phyloP scores from a whole-genome alignment of 2,888 invertebrate genomes.

The Nemurella pictetii region DNA sequence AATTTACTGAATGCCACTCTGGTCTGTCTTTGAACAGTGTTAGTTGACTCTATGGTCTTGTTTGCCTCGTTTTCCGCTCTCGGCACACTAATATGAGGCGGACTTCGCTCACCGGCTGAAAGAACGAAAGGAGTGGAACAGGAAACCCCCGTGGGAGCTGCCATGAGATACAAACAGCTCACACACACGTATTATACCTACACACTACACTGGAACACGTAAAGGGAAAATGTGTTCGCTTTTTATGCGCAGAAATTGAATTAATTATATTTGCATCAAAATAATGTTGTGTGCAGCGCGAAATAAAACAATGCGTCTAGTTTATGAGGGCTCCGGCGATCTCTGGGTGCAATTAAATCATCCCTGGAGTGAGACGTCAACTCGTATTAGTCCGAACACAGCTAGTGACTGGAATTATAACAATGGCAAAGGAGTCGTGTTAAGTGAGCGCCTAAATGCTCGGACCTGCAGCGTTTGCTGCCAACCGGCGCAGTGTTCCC shows the following conservation, averaged over 20 bases:
- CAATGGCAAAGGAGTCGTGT: neutral
- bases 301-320: neutral
- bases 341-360: neutral
- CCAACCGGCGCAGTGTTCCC: neutral
- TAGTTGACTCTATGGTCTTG: neutral
- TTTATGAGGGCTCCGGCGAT: neutral
- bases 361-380: neutral
- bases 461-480: neutral
- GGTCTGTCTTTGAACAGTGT: neutral
- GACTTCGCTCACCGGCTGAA: neutral
- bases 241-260: neutral
- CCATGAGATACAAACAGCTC: neutral
- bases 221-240: neutral
- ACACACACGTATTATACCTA: neutral
- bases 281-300: neutral
- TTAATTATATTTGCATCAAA: neutral
- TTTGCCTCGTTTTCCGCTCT: slow-evolving; percentile 6
- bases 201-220: neutral
- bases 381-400: neutral
- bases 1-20: neutral
- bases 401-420: neutral
- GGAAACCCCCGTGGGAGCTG: neutral
- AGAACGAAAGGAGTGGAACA: neutral
- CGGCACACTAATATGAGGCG: slow-evolving; percentile 15
- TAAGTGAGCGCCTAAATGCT: neutral